Evolutionary conservation across 2,113 vertebrate genomes (phyloP).

Genomic region (Ptychochromis oligacanthus): DNA sequence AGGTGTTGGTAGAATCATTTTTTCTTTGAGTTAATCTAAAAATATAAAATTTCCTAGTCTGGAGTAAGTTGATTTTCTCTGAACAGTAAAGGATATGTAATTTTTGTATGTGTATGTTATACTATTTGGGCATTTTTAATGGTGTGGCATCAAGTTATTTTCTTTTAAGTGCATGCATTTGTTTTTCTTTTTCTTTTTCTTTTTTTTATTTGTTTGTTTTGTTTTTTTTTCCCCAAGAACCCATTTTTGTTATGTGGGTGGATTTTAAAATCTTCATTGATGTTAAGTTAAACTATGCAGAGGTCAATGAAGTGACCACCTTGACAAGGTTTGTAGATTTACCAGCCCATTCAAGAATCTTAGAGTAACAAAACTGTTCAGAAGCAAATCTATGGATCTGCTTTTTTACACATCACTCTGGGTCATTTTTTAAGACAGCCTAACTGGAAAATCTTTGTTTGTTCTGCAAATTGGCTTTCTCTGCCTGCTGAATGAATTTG

Average conservation of each 20-base stretch:
- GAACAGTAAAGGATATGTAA: too few species aligned
- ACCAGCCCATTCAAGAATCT: not conserved
- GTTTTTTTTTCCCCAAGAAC: not conserved
- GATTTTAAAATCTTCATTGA: not conserved
- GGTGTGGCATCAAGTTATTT: too few species aligned
- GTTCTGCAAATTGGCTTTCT: slow-evolving; percentile 56
- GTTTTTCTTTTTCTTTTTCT: too few species aligned
- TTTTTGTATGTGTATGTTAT: too few species aligned
- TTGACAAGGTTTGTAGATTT: not conserved
- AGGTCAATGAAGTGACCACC: not conserved
- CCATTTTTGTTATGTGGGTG: not conserved
- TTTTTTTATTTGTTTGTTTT: too few species aligned
- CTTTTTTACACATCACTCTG: slow-evolving; percentile 2
- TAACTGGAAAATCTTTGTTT: slow-evolving; percentile 59
- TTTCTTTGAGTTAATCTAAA: too few species aligned
- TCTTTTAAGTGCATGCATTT: not conserved
- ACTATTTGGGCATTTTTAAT: too few species aligned
- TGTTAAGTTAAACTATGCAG: not conserved
- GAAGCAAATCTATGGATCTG: not conserved
- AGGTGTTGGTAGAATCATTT: too few species aligned
- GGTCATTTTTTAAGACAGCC: slow-evolving; percentile 38
- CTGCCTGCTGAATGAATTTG: slow-evolving; percentile 30
- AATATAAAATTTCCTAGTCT: too few species aligned
- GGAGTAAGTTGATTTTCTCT: too few species aligned
- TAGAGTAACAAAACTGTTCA: not conserved